These are phyloP conservation scores for Limnephilus rhombicus DNA, from an alignment of 2,888 invertebrate genomes.

Conservation along the genomic window DNA sequence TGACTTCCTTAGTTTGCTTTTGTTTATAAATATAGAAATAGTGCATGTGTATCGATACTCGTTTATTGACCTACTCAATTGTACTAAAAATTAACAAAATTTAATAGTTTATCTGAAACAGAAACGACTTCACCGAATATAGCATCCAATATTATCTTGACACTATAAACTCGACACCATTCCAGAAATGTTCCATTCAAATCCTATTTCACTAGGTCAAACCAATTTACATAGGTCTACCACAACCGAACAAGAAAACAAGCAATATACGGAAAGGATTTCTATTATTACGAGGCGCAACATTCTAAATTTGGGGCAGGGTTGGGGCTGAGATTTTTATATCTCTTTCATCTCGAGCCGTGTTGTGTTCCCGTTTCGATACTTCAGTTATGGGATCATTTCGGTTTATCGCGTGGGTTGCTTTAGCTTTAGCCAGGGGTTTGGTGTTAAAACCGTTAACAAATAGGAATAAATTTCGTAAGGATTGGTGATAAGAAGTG, in stretches of 20 bases:
- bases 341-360: not conserved
- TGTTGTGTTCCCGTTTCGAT: conserved; percentile 10
- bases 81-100: too few relatives aligned
- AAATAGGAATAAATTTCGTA: not conserved
- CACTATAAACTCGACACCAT: not conserved
- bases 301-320: conserved; percentile 16
- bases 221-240: not conserved
- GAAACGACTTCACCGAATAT: not conserved
- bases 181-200: not conserved
- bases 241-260: not conserved
- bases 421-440: not conserved
- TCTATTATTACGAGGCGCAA: not conserved
- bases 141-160: not conserved
- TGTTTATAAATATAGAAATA: too few relatives aligned
- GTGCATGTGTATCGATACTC: too few relatives aligned
- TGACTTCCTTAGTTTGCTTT: too few relatives aligned
- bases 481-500: too few relatives aligned
- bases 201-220: not conserved
- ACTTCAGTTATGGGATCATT: conserved; percentile 20
- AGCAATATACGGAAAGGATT: not conserved
- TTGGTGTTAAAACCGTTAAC: not conserved
- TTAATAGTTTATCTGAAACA: not conserved
- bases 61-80: too few relatives aligned
- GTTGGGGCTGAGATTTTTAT: not conserved
- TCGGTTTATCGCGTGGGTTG: not conserved